These are phyloP conservation scores for Promerops cafer DNA, from an alignment of 2,113 vertebrate genomes.

Conservation along the genomic window DNA sequence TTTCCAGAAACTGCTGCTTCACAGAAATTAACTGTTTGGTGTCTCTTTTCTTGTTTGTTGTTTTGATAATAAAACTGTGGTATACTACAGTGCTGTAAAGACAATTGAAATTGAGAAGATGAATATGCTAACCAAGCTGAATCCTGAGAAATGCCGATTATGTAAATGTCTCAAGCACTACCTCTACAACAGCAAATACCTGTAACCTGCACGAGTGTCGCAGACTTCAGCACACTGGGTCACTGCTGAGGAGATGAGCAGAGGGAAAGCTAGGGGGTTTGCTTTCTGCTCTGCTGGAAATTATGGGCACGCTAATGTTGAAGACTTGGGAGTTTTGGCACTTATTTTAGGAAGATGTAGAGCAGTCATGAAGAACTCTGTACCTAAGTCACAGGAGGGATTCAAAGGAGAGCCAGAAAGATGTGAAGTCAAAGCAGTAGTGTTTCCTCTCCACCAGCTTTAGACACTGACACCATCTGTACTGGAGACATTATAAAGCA, in stretches of 20 bases:
- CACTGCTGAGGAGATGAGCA: not conserved
- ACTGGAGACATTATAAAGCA: not conserved
- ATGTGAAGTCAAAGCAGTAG: not conserved
- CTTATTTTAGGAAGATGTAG: not conserved
- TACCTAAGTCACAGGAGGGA: not conserved
- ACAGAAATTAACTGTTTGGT: not conserved
- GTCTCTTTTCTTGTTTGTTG: not conserved
- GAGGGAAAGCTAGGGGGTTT: not conserved
- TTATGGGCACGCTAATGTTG: not conserved
- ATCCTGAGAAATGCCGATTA: not conserved
- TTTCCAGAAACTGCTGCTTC: slow-evolving; percentile 8
- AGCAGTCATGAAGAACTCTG: not conserved
- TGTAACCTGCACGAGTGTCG: not conserved
- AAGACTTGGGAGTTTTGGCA: not conserved
- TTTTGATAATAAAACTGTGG: not conserved
- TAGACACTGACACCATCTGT: not conserved
- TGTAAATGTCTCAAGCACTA: not conserved
- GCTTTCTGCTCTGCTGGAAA: not conserved
- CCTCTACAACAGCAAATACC: not conserved
- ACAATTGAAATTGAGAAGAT: not conserved
- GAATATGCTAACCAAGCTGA: not conserved
- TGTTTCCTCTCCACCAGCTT: not conserved
- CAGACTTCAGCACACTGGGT: not conserved
- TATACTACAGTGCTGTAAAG: slow-evolving; percentile 17
- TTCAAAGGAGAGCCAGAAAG: not conserved